Evolutionary conservation across 2,888 invertebrate species (phyloP).

Genomic region (Vesta saturnalis): DNA sequence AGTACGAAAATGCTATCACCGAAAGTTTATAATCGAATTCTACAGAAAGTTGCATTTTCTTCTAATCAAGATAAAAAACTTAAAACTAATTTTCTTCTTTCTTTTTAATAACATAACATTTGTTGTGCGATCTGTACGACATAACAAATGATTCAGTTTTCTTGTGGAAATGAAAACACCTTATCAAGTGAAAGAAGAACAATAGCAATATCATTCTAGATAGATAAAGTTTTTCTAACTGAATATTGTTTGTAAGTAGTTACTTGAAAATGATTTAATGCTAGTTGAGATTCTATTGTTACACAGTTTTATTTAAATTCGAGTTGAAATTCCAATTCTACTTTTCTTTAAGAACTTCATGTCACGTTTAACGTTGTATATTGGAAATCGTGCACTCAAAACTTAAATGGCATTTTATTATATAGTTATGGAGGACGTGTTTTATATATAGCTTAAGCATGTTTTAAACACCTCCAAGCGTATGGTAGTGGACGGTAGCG

Average conservation of each 20-base stretch:
- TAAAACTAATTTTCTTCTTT: neutral
- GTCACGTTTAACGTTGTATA: neutral
- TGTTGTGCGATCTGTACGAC: conserved; percentile 1
- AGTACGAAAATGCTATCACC: too few relatives aligned
- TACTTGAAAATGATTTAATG: neutral
- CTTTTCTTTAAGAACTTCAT: neutral
- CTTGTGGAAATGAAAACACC: conserved; percentile 1
- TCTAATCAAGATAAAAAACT: neutral
- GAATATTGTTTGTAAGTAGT: neutral
- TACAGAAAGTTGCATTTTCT: too few relatives aligned
- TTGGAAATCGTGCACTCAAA: neutral
- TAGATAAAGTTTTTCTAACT: neutral
- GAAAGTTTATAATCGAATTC: too few relatives aligned
- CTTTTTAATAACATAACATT: neutral
- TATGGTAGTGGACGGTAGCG: too few relatives aligned
- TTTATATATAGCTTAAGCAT: too few relatives aligned
- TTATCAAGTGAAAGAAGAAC: neutral
- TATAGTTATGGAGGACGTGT: too few relatives aligned
- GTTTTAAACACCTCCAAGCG: too few relatives aligned
- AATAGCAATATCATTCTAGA: neutral
- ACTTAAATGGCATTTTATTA: too few relatives aligned
- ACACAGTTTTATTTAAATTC: neutral
- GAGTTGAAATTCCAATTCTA: neutral
- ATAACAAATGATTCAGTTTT: neutral
- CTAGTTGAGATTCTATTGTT: neutral